Evolutionary conservation across 2,797 vertebrate genomes (phyloP), one percentile per base, ranked within the genome.

Genomic region (Poeciliopsis paucimaculata): DNA sequence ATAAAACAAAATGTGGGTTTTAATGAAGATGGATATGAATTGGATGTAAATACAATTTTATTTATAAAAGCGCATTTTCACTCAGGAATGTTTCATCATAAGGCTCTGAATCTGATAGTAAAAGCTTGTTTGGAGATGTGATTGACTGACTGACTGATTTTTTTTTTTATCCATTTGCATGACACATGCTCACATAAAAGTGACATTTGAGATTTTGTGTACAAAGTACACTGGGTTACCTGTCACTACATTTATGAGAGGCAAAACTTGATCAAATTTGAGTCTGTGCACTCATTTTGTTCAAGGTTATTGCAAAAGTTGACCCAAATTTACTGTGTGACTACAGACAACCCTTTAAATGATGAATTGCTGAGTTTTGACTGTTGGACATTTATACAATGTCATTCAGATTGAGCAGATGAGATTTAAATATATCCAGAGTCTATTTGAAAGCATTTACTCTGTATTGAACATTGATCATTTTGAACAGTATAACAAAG

Each of bases 131-230:
- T 45, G 41, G 34, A 74, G 34, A 47, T 73, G 46, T 7, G 34
- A 55, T 74, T n/a, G 13, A 16, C 13, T 74, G 49, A 23, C 36
- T 41, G 26, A 39, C n/a, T 39, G 49, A 71, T 71, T 41, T 71
- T 71, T 45, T 71, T 70, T 51, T 46, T 46, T 71, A 72, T 16
- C 41, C n/a, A 46, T 72, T n/a, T 46, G 43, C 26, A 72, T 72
- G 68, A 72, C 43, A 72, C n/a, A 39, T 74, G 73, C 73, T 57
- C 13, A 7, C 51, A 55, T n/a, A 9, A 57, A n/a, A 57, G 73
- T 43, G 73, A 55, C 34, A 55, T 55, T 41, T 16, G 73, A 41
- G 34, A 39, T 51, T 74, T 74, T 74, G 12, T 55, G 23, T 34
- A 36, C 16, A 74, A 53, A 55, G 23, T 41, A 53, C 47, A 53